These are phyloP conservation scores for Nesidiocoris tenuis DNA, from an alignment of 2,888 invertebrate species.

Conservation along the genomic window DNA sequence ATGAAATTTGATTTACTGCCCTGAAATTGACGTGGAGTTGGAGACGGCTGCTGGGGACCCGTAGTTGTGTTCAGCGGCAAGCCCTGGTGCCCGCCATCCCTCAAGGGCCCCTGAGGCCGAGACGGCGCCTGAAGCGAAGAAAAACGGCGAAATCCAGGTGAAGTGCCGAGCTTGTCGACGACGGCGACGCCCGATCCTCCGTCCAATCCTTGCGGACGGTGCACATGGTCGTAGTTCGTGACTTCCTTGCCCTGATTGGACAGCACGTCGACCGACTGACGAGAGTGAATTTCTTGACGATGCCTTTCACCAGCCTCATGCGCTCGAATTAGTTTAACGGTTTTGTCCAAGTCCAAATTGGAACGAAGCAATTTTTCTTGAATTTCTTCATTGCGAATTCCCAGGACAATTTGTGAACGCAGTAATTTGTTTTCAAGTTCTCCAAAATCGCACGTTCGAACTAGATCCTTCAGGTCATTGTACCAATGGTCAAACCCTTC, in stretches of 20 bases:
- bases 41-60: too few species aligned
- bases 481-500: conserved; percentile 9
- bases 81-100: too few species aligned
- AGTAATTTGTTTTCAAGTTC: conserved; percentile 12
- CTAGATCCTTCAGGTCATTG: neutral
- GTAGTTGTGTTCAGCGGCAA: neutral
- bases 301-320: conserved; percentile 8
- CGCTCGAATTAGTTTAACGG: neutral
- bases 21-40: neutral
- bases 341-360: neutral
- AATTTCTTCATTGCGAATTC: neutral
- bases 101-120: too few species aligned
- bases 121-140: neutral
- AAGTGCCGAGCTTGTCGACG: neutral
- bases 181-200: neutral
- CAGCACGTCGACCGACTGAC: conserved; percentile 2
- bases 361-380: neutral
- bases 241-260: too few species aligned
- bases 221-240: neutral
- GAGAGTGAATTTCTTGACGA: neutral
- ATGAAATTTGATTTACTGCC: neutral
- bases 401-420: conserved; percentile 10
- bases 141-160: too few species aligned
- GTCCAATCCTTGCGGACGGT: neutral
- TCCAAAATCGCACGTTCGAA: neutral